These are phyloP conservation scores for Tetraodon nigroviridis DNA, from an alignment of 2,113 vertebrate species.

Conservation along the genomic window DNA sequence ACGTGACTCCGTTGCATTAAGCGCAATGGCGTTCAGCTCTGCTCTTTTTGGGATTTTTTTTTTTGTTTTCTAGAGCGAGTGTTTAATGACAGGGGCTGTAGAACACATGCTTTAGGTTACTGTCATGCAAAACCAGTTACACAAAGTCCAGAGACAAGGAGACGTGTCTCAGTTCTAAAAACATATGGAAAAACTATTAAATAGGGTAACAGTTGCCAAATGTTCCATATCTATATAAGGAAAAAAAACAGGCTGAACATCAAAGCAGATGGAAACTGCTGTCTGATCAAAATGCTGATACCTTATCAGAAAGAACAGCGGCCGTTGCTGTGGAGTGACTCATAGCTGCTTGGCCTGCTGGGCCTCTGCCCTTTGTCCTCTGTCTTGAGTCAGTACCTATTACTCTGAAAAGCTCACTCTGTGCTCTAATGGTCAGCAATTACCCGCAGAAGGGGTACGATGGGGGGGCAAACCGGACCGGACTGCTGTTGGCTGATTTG, in stretches of 20 bases:
- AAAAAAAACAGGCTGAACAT: conserved; percentile 5
- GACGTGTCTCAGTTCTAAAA: conserved; percentile 3
- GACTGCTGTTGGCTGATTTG: conserved; percentile 51
- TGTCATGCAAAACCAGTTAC: no score
- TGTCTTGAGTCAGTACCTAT: conserved; percentile 25
- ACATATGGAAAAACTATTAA: neutral
- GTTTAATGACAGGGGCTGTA: conserved; percentile 1
- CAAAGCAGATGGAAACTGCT: conserved; percentile 4
- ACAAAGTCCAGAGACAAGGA: neutral
- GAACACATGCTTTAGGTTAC: neutral
- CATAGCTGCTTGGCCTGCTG: conserved; percentile 5
- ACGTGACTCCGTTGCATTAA: neutral
- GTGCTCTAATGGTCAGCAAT: conserved; percentile 44
- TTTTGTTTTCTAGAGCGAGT: conserved; percentile 25
- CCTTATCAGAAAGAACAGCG: conserved; percentile 24
- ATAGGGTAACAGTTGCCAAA: neutral
- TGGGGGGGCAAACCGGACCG: conserved; percentile 25
- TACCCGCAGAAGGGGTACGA: conserved; percentile 12
- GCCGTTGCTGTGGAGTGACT: conserved; percentile 24
- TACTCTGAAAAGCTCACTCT: conserved; percentile 19
- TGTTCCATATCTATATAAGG: conserved; percentile 37
- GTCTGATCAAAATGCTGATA: conserved; percentile 30
- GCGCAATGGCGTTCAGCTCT: no score
- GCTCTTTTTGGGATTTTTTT: conserved; percentile 48
- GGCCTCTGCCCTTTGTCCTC: neutral